Evolutionary conservation across 1,140 invertebrate genomes (phyloP).

Genomic region (Drosophila malerkotliana): DNA sequence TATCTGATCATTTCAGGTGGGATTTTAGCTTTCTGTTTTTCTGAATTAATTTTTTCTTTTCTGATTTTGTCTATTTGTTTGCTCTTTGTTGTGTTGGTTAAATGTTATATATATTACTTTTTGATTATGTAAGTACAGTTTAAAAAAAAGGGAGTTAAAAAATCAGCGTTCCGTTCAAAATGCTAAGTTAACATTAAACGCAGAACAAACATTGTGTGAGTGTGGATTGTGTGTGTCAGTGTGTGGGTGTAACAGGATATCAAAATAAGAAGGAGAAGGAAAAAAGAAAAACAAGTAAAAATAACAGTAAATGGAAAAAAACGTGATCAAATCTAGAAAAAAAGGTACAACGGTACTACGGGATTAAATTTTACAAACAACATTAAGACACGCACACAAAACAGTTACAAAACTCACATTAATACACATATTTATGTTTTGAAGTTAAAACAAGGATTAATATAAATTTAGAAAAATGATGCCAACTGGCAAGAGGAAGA

Average conservation of each 20-base stretch:
- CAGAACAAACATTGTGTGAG: slow-evolving; percentile 43
- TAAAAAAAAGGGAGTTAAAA: slow-evolving; percentile 62
- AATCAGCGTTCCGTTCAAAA: slow-evolving; percentile 66
- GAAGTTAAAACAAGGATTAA: slow-evolving; percentile 51
- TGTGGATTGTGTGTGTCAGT: slow-evolving; percentile 15
- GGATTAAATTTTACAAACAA: slow-evolving; percentile 30
- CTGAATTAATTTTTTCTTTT: slow-evolving; percentile 20
- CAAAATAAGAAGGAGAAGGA: slow-evolving; percentile 28
- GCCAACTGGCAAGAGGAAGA: slow-evolving; percentile 58
- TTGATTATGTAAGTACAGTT: slow-evolving; percentile 77
- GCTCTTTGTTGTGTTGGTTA: slow-evolving; percentile 58
- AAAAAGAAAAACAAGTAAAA: slow-evolving; percentile 19
- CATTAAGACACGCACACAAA: slow-evolving; percentile 28
- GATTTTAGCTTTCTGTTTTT: slow-evolving; percentile 39
- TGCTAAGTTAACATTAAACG: slow-evolving; percentile 52
- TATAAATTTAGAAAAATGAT: slow-evolving; percentile 72
- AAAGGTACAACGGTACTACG: slow-evolving; percentile 13
- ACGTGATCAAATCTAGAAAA: slow-evolving; percentile 27
- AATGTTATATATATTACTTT: slow-evolving; percentile 83
- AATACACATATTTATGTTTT: slow-evolving; percentile 35
- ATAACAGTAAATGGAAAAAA: slow-evolving; percentile 1
- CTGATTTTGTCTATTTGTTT: slow-evolving; percentile 56
- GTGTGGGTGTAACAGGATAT: slow-evolving; percentile 10
- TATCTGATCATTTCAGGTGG: slow-evolving; percentile 49
- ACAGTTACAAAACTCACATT: slow-evolving; percentile 26